phyloP scores from a whole-genome alignment of 2,888 invertebrate species.

The Scaptomyza reducta region DNA sequence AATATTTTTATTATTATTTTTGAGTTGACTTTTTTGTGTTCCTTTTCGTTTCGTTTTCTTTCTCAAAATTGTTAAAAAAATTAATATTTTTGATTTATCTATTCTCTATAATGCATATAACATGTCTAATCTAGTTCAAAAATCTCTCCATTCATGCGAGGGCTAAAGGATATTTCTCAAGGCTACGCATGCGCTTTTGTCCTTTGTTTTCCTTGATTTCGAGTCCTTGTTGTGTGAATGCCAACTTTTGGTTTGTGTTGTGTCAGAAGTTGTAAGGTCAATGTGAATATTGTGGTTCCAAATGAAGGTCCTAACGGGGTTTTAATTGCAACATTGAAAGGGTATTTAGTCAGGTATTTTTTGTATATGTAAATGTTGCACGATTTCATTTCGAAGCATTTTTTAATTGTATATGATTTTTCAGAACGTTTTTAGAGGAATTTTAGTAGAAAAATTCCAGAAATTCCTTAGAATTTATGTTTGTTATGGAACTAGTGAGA shows the following conservation, averaged over 20 bases:
- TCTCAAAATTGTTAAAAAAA: neutral
- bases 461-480: neutral
- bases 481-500: neutral
- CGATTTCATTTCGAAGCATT: no score
- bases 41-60: no score
- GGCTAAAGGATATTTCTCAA: conserved; percentile 31
- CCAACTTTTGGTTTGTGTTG: conserved; percentile 24
- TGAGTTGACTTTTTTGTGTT: no score
- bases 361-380: conserved; percentile 1
- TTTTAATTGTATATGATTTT: no score
- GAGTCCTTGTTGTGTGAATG: conserved; percentile 42
- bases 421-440: no score
- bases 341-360: conserved; percentile 25
- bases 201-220: conserved; percentile 28
- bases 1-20: neutral
- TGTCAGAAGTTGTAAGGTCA: conserved; percentile 41
- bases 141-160: conserved; percentile 8
- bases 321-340: conserved; percentile 1
- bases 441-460: no score
- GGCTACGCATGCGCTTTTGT: conserved; percentile 53
- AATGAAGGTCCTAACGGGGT: conserved; percentile 17
- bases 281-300: conserved; percentile 10
- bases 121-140: conserved; percentile 2
- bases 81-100: neutral
- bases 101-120: neutral